Percentiles rank a stretch among this genome's conserved stretches.
Conservation (phyloP, 2,113 vertebrate genomes). For the Rostratula benghalensis region DNA sequence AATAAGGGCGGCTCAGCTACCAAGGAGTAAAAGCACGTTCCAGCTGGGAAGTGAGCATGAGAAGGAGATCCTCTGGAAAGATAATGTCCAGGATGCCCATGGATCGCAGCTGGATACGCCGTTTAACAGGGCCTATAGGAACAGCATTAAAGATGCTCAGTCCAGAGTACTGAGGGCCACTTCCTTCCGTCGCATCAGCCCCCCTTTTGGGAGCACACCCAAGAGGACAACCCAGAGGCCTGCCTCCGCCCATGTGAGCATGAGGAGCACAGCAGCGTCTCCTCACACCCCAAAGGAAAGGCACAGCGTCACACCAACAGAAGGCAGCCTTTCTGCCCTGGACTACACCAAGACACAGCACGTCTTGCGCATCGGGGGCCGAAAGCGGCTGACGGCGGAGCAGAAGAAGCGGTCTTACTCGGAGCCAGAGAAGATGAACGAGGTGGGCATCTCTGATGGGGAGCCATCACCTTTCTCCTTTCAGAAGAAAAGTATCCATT, state of each 20-base stretch:
- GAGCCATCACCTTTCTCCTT: constrained; percentile 58
- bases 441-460: constrained; percentile 83
- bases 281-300: constrained; percentile 88
- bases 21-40: constrained; percentile 85
- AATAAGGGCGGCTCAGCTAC: constrained; percentile 68
- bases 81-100: constrained; percentile 54
- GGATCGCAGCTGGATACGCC: constrained; percentile 73
- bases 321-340: constrained; percentile 49
- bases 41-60: constrained; percentile 75
- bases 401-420: constrained; percentile 96
- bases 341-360: constrained; percentile 48
- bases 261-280: constrained; percentile 44
- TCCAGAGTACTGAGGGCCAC: constrained; percentile 87
- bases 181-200: constrained; percentile 83
- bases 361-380: constrained; percentile 79
- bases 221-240: constrained; percentile 68
- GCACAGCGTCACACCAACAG: constrained; percentile 79
- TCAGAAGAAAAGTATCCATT: constrained; percentile 64
- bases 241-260: constrained; percentile 76
- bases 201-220: constrained; percentile 47
- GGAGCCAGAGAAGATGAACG: constrained; percentile 93
- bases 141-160: constrained; percentile 89
- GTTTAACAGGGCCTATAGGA: constrained; percentile 84
- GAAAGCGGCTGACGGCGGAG: constrained; percentile 84
- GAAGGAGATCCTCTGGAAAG: constrained; percentile 71